phyloP scores from a whole-genome alignment of 2,797 vertebrate genomes.

The Myotis planiceps region DNA sequence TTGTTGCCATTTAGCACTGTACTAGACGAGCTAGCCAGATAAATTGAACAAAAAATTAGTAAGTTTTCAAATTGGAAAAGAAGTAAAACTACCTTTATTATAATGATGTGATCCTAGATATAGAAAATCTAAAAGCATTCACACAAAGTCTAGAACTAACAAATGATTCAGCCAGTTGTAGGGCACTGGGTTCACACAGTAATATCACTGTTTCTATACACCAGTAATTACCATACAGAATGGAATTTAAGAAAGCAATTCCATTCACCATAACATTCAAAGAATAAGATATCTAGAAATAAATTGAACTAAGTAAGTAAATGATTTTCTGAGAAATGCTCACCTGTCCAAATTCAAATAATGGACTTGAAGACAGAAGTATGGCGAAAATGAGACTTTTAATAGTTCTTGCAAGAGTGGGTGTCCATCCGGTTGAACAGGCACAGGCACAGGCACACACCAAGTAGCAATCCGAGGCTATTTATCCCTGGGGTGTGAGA shows the following conservation, averaged over 20 bases:
- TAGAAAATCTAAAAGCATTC: neutral
- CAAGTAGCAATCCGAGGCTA: too few relatives aligned
- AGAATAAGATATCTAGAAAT: neutral
- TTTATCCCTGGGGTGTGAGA: too few relatives aligned
- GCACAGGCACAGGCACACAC: too few relatives aligned
- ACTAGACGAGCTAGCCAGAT: neutral
- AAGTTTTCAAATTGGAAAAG: neutral
- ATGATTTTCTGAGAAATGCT: too few relatives aligned
- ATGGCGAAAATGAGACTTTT: too few relatives aligned
- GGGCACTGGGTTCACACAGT: neutral
- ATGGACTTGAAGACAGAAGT: too few relatives aligned
- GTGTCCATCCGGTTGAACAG: too few relatives aligned
- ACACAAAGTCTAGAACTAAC: neutral
- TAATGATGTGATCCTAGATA: neutral
- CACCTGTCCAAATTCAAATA: too few relatives aligned
- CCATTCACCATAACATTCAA: neutral
- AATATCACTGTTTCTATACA: neutral
- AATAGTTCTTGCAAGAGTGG: too few relatives aligned
- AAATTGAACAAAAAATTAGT: neutral
- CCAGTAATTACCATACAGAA: neutral
- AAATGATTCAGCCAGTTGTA: neutral
- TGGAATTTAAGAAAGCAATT: neutral
- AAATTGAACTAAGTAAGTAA: neutral
- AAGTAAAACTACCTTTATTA: neutral
- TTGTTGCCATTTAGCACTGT: neutral